These are phyloP conservation scores for Electrona antarctica DNA, from an alignment of 2,113 vertebrate species.

Conservation along the genomic window DNA sequence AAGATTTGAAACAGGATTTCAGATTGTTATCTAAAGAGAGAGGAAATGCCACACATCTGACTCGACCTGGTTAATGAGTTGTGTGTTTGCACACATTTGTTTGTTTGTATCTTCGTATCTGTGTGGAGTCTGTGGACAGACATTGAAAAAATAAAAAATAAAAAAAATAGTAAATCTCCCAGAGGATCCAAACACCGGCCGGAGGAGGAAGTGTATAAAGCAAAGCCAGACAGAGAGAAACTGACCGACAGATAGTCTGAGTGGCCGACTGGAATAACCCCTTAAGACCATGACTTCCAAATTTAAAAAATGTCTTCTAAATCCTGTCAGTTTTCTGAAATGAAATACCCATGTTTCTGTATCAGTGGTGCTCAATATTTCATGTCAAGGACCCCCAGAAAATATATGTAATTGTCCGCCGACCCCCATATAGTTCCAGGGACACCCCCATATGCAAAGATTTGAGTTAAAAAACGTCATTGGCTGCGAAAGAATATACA, in stretches of 20 bases:
- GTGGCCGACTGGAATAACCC: neutral
- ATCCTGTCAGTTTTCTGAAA: no score
- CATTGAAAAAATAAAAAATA: slow-evolving; percentile 24
- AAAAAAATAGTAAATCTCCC: slow-evolving; percentile 36
- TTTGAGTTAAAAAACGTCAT: no score
- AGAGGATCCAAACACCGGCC: neutral
- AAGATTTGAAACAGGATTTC: slow-evolving; percentile 16
- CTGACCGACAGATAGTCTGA: neutral
- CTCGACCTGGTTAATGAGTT: neutral
- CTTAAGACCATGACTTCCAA: no score
- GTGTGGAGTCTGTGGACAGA: neutral
- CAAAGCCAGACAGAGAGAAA: slow-evolving; percentile 16
- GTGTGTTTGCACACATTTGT: neutral
- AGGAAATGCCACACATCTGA: slow-evolving; percentile 2
- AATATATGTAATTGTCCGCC: no score
- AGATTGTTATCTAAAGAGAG: slow-evolving; percentile 35
- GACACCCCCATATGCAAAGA: no score
- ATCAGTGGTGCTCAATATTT: no score
- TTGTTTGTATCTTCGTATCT: neutral
- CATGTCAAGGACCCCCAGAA: no score
- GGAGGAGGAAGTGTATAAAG: slow-evolving; percentile 1
- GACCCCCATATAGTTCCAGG: no score
- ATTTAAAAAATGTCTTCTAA: no score
- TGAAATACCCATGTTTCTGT: no score
- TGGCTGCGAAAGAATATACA: no score